These are phyloP conservation scores for Apodemus sylvaticus DNA, from an alignment of 2,113 vertebrate genomes.

Conservation along the genomic window DNA sequence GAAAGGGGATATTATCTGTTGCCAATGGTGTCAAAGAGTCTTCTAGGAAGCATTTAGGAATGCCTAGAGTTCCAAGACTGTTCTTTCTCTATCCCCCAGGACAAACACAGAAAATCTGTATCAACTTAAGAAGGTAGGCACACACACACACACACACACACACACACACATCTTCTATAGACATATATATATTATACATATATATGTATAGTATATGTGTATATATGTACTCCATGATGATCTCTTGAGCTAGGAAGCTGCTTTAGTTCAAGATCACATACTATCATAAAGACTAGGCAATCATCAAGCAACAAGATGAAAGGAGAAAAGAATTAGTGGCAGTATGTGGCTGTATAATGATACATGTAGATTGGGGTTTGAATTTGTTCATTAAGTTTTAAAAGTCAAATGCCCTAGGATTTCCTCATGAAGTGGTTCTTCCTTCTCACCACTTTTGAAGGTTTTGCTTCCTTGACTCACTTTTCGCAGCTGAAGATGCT, in stretches of 20 bases:
- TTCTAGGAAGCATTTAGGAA: background rate
- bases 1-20: background rate
- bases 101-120: background rate
- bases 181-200: background rate
- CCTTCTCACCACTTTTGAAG: background rate
- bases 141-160: no score
- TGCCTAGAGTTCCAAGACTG: background rate
- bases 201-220: background rate
- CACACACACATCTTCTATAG: no score
- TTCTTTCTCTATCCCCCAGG: background rate
- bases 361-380: background rate
- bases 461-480: background rate
- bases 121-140: conserved; percentile 34
- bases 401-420: background rate
- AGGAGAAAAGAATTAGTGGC: background rate
- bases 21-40: background rate
- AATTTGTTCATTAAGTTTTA: background rate
- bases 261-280: background rate
- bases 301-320: background rate
- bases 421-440: background rate
- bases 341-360: background rate
- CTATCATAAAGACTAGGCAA: background rate
- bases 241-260: background rate
- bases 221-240: background rate
- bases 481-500: background rate